These are phyloP conservation scores for Acrobasis repandana DNA, from an alignment of 2,888 invertebrate genomes.

Conservation along the genomic window DNA sequence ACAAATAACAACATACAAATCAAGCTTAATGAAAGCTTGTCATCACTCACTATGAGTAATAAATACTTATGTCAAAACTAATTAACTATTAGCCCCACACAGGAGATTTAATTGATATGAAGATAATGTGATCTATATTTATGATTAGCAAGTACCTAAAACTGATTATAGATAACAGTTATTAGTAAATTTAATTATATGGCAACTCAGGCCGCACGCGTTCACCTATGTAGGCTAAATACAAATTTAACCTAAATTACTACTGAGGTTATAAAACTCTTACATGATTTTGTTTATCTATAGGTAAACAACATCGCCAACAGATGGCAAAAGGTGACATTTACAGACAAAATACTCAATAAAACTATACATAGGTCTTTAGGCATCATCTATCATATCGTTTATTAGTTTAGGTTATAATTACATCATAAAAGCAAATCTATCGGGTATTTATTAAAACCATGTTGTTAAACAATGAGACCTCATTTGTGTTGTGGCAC, in stretches of 20 bases:
- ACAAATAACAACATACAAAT: too few relatives aligned
- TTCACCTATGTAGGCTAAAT: not conserved
- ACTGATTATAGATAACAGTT: too few relatives aligned
- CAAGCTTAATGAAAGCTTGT: too few relatives aligned
- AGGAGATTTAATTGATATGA: too few relatives aligned
- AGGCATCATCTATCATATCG: too few relatives aligned
- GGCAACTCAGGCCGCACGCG: not conserved
- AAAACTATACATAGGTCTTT: not conserved
- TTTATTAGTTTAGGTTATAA: not conserved
- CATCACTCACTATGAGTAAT: too few relatives aligned
- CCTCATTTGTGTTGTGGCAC: conserved; percentile 5
- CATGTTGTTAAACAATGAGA: conserved; percentile 12
- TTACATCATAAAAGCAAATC: conserved; percentile 1
- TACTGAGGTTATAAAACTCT: not conserved
- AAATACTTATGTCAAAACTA: too few relatives aligned
- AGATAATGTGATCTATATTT: too few relatives aligned
- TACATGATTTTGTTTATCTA: not conserved
- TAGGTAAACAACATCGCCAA: not conserved
- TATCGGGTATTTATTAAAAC: not conserved
- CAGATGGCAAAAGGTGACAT: not conserved
- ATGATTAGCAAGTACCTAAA: too few relatives aligned
- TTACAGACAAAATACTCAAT: not conserved
- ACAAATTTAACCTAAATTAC: not conserved
- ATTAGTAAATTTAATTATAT: too few relatives aligned
- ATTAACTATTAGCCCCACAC: too few relatives aligned